These are phyloP conservation scores for Flexamia atlantica DNA, from an alignment of 2,888 invertebrate genomes.

Conservation along the genomic window DNA sequence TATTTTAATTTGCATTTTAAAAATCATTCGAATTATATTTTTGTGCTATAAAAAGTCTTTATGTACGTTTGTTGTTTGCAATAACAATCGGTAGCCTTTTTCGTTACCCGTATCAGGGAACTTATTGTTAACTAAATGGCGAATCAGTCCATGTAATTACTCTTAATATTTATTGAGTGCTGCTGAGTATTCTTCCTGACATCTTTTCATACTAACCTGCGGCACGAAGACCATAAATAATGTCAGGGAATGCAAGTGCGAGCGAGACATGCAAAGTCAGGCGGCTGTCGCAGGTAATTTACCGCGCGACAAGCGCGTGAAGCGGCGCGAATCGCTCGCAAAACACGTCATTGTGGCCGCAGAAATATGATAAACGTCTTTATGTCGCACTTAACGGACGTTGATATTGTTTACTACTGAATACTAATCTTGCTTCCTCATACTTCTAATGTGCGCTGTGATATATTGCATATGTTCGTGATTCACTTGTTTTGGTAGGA, in stretches of 20 bases:
- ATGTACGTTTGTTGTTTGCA: no score
- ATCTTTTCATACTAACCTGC: neutral
- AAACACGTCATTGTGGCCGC: constrained; percentile 15
- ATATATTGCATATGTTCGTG: no score
- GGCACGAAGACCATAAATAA: constrained; percentile 4
- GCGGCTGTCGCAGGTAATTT: neutral
- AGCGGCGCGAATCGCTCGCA: constrained; percentile 7
- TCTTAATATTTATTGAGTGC: neutral
- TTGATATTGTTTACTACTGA: neutral
- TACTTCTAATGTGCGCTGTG: no score
- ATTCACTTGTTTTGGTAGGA: no score
- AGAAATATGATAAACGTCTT: constrained; percentile 19
- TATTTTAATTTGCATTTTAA: no score
- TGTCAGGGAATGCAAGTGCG: neutral
- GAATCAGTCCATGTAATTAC: no score
- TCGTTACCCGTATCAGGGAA: no score
- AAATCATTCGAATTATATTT: no score
- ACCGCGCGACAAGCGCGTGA: neutral
- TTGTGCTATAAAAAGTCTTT: no score
- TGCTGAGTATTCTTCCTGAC: neutral
- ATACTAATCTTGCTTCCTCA: neutral
- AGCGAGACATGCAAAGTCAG: constrained; percentile 16
- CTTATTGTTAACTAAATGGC: no score
- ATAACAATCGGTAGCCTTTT: no score
- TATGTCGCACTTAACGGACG: neutral